Conservation (phyloP, 2,113 vertebrate genomes). For the Tretioscincus oriximinensis region DNA sequence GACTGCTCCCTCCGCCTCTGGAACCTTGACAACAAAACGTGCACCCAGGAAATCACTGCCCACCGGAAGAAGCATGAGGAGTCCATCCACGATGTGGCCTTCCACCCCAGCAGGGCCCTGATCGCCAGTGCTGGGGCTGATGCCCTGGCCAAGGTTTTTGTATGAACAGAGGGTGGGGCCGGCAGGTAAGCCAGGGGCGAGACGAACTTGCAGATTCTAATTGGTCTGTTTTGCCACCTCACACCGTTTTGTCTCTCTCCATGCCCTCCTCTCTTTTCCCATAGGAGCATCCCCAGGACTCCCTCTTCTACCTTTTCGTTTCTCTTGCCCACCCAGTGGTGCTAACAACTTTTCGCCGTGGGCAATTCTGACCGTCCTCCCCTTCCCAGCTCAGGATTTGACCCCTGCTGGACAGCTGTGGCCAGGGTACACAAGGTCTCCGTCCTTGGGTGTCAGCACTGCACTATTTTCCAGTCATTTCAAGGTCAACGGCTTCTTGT, state of each 20-base stretch:
- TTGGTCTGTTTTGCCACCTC: accelerated
- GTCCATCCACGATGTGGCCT: constrained; percentile 91
- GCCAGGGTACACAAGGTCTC: background rate
- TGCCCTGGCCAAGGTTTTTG: constrained; percentile 89
- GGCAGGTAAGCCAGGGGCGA: background rate
- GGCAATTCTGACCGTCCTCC: background rate
- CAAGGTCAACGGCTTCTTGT: constrained; percentile 6
- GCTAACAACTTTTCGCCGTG: constrained; percentile 2
- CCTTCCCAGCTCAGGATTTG: background rate
- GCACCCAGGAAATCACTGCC: constrained; percentile 91
- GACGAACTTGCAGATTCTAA: accelerated
- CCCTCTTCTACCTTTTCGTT: background rate
- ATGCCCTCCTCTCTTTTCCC: too few relatives aligned
- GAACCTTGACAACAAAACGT: constrained; percentile 90
- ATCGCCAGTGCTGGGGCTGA: constrained; percentile 88
- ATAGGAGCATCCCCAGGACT: background rate
- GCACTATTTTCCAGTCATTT: constrained; percentile 7
- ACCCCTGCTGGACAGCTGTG: constrained; percentile 6
- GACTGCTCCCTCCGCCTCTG: constrained; percentile 92
- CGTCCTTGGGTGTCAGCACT: constrained; percentile 12
- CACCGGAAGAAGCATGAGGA: constrained; percentile 93
- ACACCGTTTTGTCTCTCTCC: background rate
- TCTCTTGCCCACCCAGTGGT: constrained; percentile 23
- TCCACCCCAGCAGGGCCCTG: constrained; percentile 87
- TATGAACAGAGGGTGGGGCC: constrained; percentile 70